Base-by-base conservation (phyloP, 2,888 invertebrate species). In the Coelinius sp. region DNA sequence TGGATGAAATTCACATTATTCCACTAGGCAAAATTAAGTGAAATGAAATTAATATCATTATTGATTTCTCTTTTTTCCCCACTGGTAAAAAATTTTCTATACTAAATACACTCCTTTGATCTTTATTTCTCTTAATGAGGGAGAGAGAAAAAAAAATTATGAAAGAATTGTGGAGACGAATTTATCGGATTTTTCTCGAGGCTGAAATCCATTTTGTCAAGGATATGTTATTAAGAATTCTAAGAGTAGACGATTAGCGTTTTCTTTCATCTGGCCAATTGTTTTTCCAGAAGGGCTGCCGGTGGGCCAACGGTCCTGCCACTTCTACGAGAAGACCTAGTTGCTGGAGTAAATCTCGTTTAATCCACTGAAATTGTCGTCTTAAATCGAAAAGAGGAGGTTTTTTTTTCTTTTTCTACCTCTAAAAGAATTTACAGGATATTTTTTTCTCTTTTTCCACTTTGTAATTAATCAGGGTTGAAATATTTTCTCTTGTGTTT, bases 241-340 rank as follows among this genome's bases (percentile, higher is more conserved):
- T 14, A 56, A 10, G 35, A 35, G 31, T 59, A 31, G 59, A 20
- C 59, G 31, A 59, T 59, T 59, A 59, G 68, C 69, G 25, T 73
- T 67, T 70, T 44, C 71, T 71, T 76, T 80, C 75, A 75, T 35
- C 59, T 59, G 59, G 31, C 59, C 35, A 59, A 38, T 53, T 68
- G 25, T 68, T 38, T 84, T 90, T 90, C 22, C 91, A 92, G 92
- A 87, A 92, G 92, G 87, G 87, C 92, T 79, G 89, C 92, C 83
- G 89, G 89, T 75, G 89, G 92, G 79, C 89, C 92, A 82, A 88
- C 89, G 71, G 89, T 93, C 79, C 90, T 92, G 82, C 92, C 92
- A 76, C 89, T 92, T 79, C 90, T 93, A 85, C 88, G 92, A 78
- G 92, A 92, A 80, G 92, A 93, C 79, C 92, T 91, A 85, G 90